Conservation (phyloP, 2,113 vertebrate species). For the Gambusia holbrooki region DNA sequence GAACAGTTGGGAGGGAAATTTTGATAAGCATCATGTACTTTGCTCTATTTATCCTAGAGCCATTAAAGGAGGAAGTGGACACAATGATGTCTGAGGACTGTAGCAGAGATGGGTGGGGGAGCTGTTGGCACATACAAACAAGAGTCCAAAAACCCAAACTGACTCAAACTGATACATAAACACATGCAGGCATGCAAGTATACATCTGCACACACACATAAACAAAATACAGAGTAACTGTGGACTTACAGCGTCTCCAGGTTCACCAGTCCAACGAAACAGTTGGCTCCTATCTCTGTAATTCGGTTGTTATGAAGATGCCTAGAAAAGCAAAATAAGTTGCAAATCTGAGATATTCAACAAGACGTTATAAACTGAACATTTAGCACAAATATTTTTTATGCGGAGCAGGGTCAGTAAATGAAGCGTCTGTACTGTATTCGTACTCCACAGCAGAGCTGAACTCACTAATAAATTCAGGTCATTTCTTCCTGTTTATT, state of each 20-base stretch:
- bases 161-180: constrained; percentile 9
- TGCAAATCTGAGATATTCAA: not conserved
- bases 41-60: constrained; percentile 79
- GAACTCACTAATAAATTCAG: constrained; percentile 51
- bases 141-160: constrained; percentile 13
- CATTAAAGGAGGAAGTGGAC: constrained; percentile 81
- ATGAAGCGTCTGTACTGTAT: constrained; percentile 41
- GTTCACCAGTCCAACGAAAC: constrained; percentile 92
- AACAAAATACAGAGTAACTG: constrained; percentile 5
- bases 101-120: constrained; percentile 64
- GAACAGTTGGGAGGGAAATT: constrained; percentile 72
- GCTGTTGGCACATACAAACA: constrained; percentile 52
- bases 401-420: constrained; percentile 32
- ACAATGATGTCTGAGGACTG: constrained; percentile 77
- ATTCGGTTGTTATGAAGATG: constrained; percentile 99
- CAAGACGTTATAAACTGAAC: not conserved
- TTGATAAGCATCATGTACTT: constrained; percentile 78
- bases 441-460: constrained; percentile 13
- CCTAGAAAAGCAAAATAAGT: constrained; percentile 72
- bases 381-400: not conserved
- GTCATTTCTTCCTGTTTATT: constrained; percentile 70
- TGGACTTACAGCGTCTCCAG: constrained; percentile 95
- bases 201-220: not conserved
- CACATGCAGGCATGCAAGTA: constrained; percentile 17
- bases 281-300: constrained; percentile 86